Evolutionary conservation across 1,140 invertebrate species (phyloP), one percentile per base, ranked within the genome.

Genomic region (Drosophila carrolli): DNA sequence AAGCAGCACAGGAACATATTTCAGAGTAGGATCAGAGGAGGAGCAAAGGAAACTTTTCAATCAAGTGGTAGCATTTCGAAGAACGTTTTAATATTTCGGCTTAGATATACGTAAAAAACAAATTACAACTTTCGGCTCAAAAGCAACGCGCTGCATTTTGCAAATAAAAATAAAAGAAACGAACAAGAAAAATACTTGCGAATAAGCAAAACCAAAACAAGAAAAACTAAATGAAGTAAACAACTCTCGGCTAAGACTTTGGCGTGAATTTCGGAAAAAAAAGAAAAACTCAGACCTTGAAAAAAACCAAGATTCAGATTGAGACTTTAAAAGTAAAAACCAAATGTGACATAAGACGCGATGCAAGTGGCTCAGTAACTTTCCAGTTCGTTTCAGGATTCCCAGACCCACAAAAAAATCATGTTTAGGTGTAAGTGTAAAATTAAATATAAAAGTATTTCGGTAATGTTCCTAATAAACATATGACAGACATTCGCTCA

Each of bases 391-490:
- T 9, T 38, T 40, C 60, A 10, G n/a, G 48, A 29, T 46, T 63
- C 66, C 75, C 70, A 23, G 51, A 55, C 55, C 65, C 51, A 38
- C 54, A 35, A 66, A 79, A 80, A 75, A 60, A 44, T 62, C 41
- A 56, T 72, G 60, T 81, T 90, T 91, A 91, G 90, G 70, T 85
- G 46, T 91, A 91, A 91, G 90, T 91, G 85, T 91, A 91, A 91
- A 91, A 91, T 81, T 91, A 84, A 70, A 73, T 73, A 72, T 83
- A 79, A 78, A 89, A 68, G 70, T 84, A 90, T 91, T 91, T 91
- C 90, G 90, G 90, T 91, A 91, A 91, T 91, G 90, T 91, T 91
- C 90, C 90, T 91, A 91, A 90, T 80, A 90, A 79, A 81, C 71
- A 75, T 71, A 56, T 59, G 66, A 75, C 63, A 89, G 65, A 83